Percentiles rank a stretch among this genome's conserved stretches.
These are phyloP conservation scores for Pygocentrus nattereri DNA, from an alignment of 2,797 vertebrate genomes.

Conservation along the genomic window DNA sequence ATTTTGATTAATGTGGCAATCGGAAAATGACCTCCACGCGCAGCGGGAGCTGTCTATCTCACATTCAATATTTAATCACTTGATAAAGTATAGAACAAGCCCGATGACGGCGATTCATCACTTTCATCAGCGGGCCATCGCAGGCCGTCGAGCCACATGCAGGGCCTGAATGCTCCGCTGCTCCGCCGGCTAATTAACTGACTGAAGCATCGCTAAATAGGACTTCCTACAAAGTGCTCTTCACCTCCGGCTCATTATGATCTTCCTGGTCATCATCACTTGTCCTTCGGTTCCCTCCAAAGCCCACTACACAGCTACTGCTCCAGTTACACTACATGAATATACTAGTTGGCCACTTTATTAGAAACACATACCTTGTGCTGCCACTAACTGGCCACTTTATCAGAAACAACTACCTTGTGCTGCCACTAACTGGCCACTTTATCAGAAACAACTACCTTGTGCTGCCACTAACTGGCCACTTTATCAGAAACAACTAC, in stretches of 20 bases:
- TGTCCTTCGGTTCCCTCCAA: neutral
- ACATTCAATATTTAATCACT: constrained; percentile 59
- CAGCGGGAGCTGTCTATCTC: constrained; percentile 55
- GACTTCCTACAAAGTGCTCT: constrained; percentile 54
- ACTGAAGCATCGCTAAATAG: constrained; percentile 44
- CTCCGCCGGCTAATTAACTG: constrained; percentile 54
- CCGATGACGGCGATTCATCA: constrained; percentile 55
- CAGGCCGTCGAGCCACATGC: constrained; percentile 32
- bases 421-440: no score
- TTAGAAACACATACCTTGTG: no score
- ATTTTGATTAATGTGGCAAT: constrained; percentile 49
- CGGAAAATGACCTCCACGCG: constrained; percentile 47
- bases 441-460: no score
- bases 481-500: no score
- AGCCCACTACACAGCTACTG: neutral
- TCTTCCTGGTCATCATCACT: constrained; percentile 38
- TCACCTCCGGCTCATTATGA: constrained; percentile 27
- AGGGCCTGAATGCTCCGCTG: constrained; percentile 36
- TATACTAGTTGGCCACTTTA: no score
- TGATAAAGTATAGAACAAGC: constrained; percentile 55
- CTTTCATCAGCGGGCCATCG: constrained; percentile 49
- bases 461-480: no score
- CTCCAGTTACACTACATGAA: neutral
- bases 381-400: no score
- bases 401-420: no score